A percentile compares a stretch with the other conserved stretches of the same genome.
phyloP scores from a whole-genome alignment of 2,888 invertebrate genomes.

The Drosophila affinis region DNA sequence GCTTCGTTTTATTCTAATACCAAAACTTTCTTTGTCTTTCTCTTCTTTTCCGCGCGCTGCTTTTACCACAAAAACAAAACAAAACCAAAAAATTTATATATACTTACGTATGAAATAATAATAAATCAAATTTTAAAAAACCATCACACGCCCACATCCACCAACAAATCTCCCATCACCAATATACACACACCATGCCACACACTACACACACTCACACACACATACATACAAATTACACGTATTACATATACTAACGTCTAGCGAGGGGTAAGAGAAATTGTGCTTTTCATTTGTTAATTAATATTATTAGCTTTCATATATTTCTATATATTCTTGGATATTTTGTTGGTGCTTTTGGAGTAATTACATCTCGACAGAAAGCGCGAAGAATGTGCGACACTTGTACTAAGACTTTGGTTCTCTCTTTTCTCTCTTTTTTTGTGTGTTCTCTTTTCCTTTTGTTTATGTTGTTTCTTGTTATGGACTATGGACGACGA shows the following conservation, averaged over 20 bases:
- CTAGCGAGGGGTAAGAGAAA: constrained; percentile 80
- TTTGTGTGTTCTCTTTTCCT: background rate
- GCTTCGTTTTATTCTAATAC: constrained; percentile 79
- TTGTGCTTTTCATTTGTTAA: constrained; percentile 52
- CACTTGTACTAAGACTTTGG: background rate
- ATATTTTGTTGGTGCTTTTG: constrained; percentile 4
- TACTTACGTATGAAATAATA: constrained; percentile 24
- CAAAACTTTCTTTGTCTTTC: constrained; percentile 77
- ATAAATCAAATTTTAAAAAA: constrained; percentile 36
- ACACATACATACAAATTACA: constrained; percentile 50
- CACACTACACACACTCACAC: constrained; percentile 46
- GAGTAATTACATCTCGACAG: constrained; percentile 38
- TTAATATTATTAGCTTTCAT: constrained; percentile 22
- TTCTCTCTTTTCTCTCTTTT: background rate
- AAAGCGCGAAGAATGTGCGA: constrained; percentile 7
- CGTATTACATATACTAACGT: constrained; percentile 66
- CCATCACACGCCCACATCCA: constrained; percentile 53
- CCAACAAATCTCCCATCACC: constrained; percentile 35
- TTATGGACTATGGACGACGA: background rate
- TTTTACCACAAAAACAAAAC: constrained; percentile 49
- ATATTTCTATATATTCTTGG: constrained; percentile 7
- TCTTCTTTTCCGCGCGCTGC: constrained; percentile 80
- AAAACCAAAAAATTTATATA: constrained; percentile 8
- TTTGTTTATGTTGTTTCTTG: background rate
- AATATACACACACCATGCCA: constrained; percentile 34